Evolutionary conservation across 2,797 vertebrate genomes (phyloP), one percentile per base, ranked within the genome.

Genomic region (Lepilemur ruficaudatus): DNA sequence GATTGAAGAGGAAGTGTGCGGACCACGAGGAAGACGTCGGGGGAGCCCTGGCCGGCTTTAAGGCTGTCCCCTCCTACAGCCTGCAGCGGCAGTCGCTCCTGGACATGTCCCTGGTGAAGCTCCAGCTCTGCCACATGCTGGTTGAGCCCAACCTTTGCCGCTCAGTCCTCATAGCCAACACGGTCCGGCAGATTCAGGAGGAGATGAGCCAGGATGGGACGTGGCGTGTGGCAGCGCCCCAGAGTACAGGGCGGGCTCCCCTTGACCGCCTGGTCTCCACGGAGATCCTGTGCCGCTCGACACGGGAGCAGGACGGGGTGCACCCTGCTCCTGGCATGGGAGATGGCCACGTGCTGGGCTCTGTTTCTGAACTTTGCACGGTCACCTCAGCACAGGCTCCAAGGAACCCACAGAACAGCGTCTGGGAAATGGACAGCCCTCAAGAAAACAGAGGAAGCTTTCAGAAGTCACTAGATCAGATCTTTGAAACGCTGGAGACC

Each of bases 81-180:
- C 98, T 99, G 88, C 99, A 99, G 98, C 99, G 99, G 23, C 99
- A 99, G 98, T 99, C 99, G 0, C 99, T 99, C 79, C 98, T 99
- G 94, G 99, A 99, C 98, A 99, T 99, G 99, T 99, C 99, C 38
- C 98, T 99, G 96, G 99, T 99, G 97, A 99, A 99, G 98, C 99
- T 99, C 97, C 99, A 99, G 98, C 99, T 99, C 50, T 99, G 99
- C 98, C 99, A 99, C 99, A 99, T 99, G 99, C 98, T 99, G 98
- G 99, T 99, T 65, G 99, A 99, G 96, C 99, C 99, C 73, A 99
- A 99, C 98, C 99, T 99, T 83, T 99, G 99, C 97, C 99, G 99
- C 61, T 99, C 99, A 0, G 99, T 99, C 89, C 99, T 99, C 89
- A 99, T 99, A 8, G 99, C 99, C 96, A 99, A 99, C 99, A 99